These are phyloP conservation scores for Thecocarcelia acutangulata DNA, from an alignment of 2,888 invertebrate species.

Conservation along the genomic window DNA sequence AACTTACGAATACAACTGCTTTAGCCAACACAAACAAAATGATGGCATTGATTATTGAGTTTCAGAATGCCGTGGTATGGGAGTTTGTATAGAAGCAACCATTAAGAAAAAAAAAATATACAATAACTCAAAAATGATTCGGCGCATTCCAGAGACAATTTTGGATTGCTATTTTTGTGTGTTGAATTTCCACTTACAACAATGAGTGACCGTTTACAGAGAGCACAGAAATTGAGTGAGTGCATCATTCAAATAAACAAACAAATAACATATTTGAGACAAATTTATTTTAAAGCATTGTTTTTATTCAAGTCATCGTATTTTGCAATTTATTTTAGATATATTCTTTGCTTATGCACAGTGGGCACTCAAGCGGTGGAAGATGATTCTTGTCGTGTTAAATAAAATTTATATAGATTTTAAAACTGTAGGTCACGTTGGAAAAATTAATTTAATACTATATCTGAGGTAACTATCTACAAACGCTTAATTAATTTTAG, in stretches of 20 bases:
- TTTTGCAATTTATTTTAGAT: constrained; percentile 43
- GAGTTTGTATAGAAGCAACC: background rate
- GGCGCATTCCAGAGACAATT: constrained; percentile 56
- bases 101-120: background rate
- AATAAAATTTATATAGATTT: too few relatives aligned
- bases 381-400: too few relatives aligned
- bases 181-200: background rate
- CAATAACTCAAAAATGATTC: constrained; percentile 61
- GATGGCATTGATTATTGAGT: constrained; percentile 67
- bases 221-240: constrained; percentile 30
- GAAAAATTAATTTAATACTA: too few relatives aligned
- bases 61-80: constrained; percentile 19
- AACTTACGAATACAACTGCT: constrained; percentile 13
- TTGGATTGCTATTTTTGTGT: background rate
- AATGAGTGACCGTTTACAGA: constrained; percentile 4
- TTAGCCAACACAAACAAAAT: constrained; percentile 37
- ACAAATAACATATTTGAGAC: constrained; percentile 27
- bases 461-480: too few relatives aligned
- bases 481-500: too few relatives aligned
- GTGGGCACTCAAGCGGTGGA: background rate
- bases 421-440: too few relatives aligned
- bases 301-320: constrained; percentile 35
- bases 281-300: constrained; percentile 32
- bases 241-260: constrained; percentile 38
- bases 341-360: constrained; percentile 6